Evolutionary conservation across 2,888 invertebrate genomes (phyloP), one percentile per base, ranked within the genome.

Genomic region (Psylliodes chrysocephalus): DNA sequence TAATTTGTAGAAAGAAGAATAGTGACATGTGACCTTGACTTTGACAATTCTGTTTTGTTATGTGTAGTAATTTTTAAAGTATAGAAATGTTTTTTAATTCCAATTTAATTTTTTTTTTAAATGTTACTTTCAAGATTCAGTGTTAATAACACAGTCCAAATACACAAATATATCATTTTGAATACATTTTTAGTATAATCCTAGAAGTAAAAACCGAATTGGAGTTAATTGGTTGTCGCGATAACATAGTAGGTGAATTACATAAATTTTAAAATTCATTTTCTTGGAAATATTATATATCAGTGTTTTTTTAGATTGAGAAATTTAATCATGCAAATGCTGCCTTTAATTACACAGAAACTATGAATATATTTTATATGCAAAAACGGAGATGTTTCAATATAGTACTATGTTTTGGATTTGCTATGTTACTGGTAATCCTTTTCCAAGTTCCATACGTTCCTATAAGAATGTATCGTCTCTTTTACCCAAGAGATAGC

Each of bases 401-500:
- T 22, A 42, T 62, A 28, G 18, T 67, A 17, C 33, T 67, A 35
- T 67, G 64, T 47, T 14, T 64, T 33, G 55, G 28, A 5, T 17
- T 66, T 8, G 18, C 47, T 12, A 40, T 46, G 7, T 44, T 57
- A 17, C 10, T 60, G 17, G 28, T 66, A 2, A 17, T 59, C 10
- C 33, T 55, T 8, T 47, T 59, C 6, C 33, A 40, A 42, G 40
- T 10, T 42, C 59, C 61, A n/a, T 67, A 19, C 14, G 53, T 68
- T 8, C 44, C 59, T 8, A 25, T 62, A 33, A 54, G 64, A 33
- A 38, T 72, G 33, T 71, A 71, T 46, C 69, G 70, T 25, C 69
- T 68, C 28, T 59, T 75, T 19, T 64, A 76, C 51, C 75, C 74
- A 6, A 64, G 18, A 55, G 66, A 75, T 44, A 67, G 73, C 6